phyloP scores from a whole-genome alignment of 2,113 vertebrate species.

The Melanocharis versteri region DNA sequence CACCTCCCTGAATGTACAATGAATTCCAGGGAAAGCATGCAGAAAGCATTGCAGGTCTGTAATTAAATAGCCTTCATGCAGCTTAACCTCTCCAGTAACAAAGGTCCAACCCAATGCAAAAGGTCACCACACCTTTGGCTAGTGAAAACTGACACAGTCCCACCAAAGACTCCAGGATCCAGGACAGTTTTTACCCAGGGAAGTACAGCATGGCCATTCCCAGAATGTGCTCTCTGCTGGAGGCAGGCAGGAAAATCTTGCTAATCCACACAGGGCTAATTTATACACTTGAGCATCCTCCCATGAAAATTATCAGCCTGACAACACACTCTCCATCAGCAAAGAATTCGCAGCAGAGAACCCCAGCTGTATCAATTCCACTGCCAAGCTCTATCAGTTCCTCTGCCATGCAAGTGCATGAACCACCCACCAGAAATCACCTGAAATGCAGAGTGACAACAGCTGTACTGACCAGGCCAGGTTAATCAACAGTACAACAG shows the following conservation, averaged over 20 bases:
- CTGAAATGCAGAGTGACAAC: background rate
- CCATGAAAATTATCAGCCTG: background rate
- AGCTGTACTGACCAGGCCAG: background rate
- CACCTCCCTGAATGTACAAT: background rate
- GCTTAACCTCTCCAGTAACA: background rate
- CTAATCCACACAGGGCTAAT: background rate
- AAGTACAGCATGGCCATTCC: background rate
- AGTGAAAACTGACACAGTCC: background rate
- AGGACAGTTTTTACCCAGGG: background rate
- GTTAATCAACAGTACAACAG: background rate
- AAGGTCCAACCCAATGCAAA: background rate
- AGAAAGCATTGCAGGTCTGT: slow-evolving; percentile 10
- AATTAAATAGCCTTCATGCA: slow-evolving; percentile 16
- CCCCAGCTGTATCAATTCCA: background rate
- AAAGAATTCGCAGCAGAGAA: background rate
- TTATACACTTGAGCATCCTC: background rate
- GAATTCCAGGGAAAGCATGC: slow-evolving; percentile 27
- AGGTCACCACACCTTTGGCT: background rate
- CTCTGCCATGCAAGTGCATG: background rate
- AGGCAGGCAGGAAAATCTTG: background rate
- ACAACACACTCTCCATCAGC: background rate
- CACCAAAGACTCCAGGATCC: background rate
- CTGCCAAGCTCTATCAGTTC: background rate
- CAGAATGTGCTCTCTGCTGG: background rate
- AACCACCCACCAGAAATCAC: background rate